Percentiles rank a stretch among this genome's conserved stretches.
These are phyloP conservation scores for Poecilia latipinna DNA, from an alignment of 2,113 vertebrate genomes.

Conservation along the genomic window DNA sequence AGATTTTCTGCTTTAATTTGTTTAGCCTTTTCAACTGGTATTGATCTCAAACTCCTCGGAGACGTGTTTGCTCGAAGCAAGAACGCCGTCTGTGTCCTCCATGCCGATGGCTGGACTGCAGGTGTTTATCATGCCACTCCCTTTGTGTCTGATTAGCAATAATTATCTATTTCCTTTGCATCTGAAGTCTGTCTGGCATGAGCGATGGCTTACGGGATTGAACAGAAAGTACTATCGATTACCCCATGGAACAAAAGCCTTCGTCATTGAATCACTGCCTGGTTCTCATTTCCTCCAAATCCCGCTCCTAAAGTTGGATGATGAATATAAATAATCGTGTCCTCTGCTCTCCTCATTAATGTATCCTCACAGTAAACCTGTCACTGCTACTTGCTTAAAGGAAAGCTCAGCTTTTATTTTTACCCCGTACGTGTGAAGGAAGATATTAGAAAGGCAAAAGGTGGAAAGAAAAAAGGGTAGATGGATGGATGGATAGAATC, in stretches of 20 bases:
- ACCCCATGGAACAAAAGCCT: constrained; percentile 34
- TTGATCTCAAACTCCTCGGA: constrained; percentile 28
- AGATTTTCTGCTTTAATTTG: constrained; percentile 4
- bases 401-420: neutral
- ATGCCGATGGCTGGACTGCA: constrained; percentile 13
- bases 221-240: constrained; percentile 49
- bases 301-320: neutral
- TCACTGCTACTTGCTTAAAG: neutral
- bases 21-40: constrained; percentile 29
- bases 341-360: neutral
- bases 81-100: neutral
- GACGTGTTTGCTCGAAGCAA: constrained; percentile 27
- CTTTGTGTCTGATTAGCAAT: constrained; percentile 27
- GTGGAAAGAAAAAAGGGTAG: too few relatives aligned
- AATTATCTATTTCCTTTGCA: constrained; percentile 47
- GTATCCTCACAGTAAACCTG: constrained; percentile 4
- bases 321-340: constrained; percentile 6
- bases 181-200: constrained; percentile 19
- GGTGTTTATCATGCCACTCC: constrained; percentile 9
- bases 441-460: neutral
- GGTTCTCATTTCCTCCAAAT: constrained; percentile 38
- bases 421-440: neutral
- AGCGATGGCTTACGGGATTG: constrained; percentile 19
- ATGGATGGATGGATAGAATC: too few relatives aligned
- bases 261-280: constrained; percentile 34